Evolutionary conservation across 2,888 invertebrate species (phyloP), one percentile per base, ranked within the genome.

Genomic region (Cryptocephalus primarius): DNA sequence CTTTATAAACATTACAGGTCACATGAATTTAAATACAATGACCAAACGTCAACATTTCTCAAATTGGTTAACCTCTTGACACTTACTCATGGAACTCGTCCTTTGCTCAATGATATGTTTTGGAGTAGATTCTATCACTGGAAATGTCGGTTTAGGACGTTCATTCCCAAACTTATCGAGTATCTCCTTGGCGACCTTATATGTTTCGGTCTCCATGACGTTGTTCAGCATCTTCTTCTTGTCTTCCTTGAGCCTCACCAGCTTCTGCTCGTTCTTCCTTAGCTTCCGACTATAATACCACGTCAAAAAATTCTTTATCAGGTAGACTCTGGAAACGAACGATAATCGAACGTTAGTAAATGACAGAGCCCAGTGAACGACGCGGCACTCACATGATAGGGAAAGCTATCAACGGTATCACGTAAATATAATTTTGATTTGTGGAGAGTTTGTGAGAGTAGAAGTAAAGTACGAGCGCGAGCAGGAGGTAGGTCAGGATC

Each of bases 171-270:
- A 93, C 66, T 87, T 88, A 68, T 91, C 85, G 47, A 94, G 72
- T 56, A 94, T 88, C 66, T 85, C 83, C 68, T 87, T 89, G 6
- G 93, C 93, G 42, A 81, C 88, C 75, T 96, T 97, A 67, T 95
- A 99, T 0, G 94, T 96, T 71, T 97, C 96, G 34, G 85, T 96
- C 64, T 97, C 95, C 83, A 91, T 95, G 33, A 99, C 95, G 65
- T 91, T 86, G 63, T 97, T 94, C 47, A 99, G 72, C 53, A 96
- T 83, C 66, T 86, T 83, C 66, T 83, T 87, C 64, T 91, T 94
- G 61, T 90, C 82, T n/a, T 80, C 80, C 57, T 81, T 76, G 69
- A 93, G 77, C 45, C 78, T 78, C 41, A 70, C 72, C 36, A 91
- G 70, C 65, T 85, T 84, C 46, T 78, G 74, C 64, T 86, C 82